Conservation (phyloP, 2,797 vertebrate species). For the Sylvilagus floridanus region DNA sequence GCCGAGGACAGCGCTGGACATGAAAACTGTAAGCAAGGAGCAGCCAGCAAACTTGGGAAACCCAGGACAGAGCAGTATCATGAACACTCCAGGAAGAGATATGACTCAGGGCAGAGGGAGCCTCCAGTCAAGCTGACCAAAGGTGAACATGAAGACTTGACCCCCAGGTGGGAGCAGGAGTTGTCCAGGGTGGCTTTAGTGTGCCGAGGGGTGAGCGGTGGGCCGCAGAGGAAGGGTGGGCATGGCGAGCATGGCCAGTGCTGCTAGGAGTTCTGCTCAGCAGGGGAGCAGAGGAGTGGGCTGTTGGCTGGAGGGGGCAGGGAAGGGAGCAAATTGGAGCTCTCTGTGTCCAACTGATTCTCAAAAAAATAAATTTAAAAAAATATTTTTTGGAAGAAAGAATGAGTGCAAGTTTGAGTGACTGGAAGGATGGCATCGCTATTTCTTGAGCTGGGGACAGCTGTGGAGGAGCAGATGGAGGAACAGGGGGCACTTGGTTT, state of each 20-base stretch:
- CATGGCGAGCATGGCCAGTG: neutral
- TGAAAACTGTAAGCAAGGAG: neutral
- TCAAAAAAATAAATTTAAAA: no score
- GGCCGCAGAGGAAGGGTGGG: neutral
- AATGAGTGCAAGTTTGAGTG: no score
- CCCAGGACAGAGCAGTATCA: neutral
- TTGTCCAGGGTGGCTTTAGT: neutral
- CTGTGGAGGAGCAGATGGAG: no score
- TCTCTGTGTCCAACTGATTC: no score
- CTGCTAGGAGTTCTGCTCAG: neutral
- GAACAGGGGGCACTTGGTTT: no score
- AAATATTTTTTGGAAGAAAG: no score
- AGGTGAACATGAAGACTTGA: neutral
- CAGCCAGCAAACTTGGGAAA: neutral
- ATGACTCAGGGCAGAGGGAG: neutral
- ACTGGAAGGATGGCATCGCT: no score
- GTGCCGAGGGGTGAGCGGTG: neutral
- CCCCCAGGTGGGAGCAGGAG: neutral
- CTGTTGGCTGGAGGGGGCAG: neutral
- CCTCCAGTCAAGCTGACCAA: neutral
- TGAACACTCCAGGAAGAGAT: neutral
- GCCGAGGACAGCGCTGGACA: neutral
- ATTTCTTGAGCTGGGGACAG: no score
- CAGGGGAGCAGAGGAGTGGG: neutral
- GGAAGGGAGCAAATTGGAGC: no score